Evolutionary conservation across 2,113 vertebrate genomes (phyloP).

Genomic region (Archocentrus centrarchus): DNA sequence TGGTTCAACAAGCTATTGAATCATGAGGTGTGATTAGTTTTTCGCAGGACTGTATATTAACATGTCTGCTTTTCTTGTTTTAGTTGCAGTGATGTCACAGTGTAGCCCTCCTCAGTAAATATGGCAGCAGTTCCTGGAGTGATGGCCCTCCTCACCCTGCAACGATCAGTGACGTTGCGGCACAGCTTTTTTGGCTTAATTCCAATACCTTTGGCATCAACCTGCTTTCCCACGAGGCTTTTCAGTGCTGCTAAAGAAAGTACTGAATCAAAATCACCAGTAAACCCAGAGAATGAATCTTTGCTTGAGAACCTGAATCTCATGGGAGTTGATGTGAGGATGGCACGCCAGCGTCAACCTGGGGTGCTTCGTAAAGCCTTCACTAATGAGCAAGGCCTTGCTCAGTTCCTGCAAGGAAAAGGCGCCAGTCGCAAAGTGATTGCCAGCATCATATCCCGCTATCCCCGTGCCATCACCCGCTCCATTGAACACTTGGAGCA

Average conservation of each 20-base stretch:
- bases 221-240: constrained; percentile 10
- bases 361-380: constrained; percentile 74
- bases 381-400: constrained; percentile 80
- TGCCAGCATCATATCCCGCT: constrained; percentile 83
- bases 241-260: background rate
- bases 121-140: constrained; percentile 51
- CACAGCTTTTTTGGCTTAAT: constrained; percentile 14
- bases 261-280: background rate
- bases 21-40: too few species aligned
- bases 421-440: constrained; percentile 75
- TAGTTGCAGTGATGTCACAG: background rate
- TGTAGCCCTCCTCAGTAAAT: background rate
- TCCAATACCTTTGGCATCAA: background rate
- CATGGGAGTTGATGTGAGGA: constrained; percentile 82
- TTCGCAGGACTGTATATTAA: background rate
- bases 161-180: background rate
- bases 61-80: background rate
- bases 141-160: constrained; percentile 26
- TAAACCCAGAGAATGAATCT: constrained; percentile 68
- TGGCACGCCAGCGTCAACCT: constrained; percentile 76
- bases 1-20: background rate
- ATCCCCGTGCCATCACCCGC: constrained; percentile 81
- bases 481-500: constrained; percentile 78
- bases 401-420: constrained; percentile 81
- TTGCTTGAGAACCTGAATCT: constrained; percentile 78